Percentiles rank a stretch among this genome's conserved stretches.
Conservation (phyloP, 2,113 vertebrate genomes). For the Actenoides lindsayi region DNA sequence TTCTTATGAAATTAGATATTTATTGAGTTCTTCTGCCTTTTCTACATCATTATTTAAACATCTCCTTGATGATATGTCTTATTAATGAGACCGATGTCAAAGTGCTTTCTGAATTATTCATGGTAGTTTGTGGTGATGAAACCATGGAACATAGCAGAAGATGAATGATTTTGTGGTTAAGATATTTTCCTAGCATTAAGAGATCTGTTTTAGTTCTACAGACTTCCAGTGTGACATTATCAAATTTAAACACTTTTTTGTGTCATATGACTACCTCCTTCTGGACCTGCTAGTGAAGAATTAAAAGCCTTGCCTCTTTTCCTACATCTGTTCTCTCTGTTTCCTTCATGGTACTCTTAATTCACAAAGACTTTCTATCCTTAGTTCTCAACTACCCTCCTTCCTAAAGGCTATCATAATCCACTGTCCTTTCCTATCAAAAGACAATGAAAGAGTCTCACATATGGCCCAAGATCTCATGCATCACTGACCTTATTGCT, state of each 20-base stretch:
- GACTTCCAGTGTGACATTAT: not conserved
- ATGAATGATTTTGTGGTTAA: conserved; percentile 19
- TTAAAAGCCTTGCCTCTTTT: not conserved
- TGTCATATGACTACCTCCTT: not conserved
- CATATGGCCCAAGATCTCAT: not conserved
- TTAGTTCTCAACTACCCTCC: not conserved
- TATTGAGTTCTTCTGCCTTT: conserved; percentile 57
- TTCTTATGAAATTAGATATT: conserved; percentile 51
- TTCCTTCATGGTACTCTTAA: not conserved
- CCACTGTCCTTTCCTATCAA: not conserved
- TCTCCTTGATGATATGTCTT: conserved; percentile 36
- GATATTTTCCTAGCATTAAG: not conserved
- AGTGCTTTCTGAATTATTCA: conserved; percentile 57
- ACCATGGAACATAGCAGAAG: not conserved
- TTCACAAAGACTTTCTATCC: not conserved
- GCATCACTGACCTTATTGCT: not conserved
- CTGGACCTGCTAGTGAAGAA: not conserved
- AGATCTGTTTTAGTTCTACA: not conserved
- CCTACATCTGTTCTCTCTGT: not conserved
- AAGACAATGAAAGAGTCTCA: not conserved
- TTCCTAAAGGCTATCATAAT: not conserved
- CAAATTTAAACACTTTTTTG: not conserved
- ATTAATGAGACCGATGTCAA: conserved; percentile 58
- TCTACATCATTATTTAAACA: conserved; percentile 59
- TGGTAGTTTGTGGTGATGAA: conserved; percentile 47